phyloP scores from a whole-genome alignment of 2,113 vertebrate species.

The Prinia subflava region DNA sequence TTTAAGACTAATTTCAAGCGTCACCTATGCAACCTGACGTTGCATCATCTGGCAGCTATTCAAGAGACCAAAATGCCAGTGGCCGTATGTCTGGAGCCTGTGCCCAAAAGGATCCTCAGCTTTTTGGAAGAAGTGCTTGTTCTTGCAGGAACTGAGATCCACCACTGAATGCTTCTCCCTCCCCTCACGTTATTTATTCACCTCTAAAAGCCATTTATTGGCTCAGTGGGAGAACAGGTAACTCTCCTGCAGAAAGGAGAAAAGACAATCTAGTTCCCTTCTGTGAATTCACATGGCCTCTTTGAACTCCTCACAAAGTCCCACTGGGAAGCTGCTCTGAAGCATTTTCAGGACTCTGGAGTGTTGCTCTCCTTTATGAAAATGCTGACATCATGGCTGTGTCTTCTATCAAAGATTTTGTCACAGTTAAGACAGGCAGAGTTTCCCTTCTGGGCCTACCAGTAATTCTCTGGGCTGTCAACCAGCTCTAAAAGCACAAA shows the following conservation, averaged over 20 bases:
- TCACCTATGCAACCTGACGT: neutral
- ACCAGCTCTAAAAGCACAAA: neutral
- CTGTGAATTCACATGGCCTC: neutral
- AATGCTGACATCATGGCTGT: neutral
- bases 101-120: neutral
- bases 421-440: conserved; percentile 12
- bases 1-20: neutral
- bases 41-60: neutral
- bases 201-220: neutral
- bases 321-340: neutral
- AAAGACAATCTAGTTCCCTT: neutral
- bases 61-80: neutral
- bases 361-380: conserved; percentile 19
- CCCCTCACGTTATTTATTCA: neutral
- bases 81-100: neutral
- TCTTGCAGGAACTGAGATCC: neutral
- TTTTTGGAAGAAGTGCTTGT: neutral
- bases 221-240: neutral
- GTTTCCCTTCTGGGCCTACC: conserved; percentile 9
- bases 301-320: neutral
- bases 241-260: neutral
- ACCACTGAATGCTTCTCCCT: neutral
- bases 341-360: neutral
- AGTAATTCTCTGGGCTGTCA: conserved; percentile 13
- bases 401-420: conserved; percentile 32